A percentile compares a stretch with the other conserved stretches of the same genome.
Evolutionary conservation across 1,140 invertebrate genomes (phyloP).

Genomic region (Calephelis nemesis): DNA sequence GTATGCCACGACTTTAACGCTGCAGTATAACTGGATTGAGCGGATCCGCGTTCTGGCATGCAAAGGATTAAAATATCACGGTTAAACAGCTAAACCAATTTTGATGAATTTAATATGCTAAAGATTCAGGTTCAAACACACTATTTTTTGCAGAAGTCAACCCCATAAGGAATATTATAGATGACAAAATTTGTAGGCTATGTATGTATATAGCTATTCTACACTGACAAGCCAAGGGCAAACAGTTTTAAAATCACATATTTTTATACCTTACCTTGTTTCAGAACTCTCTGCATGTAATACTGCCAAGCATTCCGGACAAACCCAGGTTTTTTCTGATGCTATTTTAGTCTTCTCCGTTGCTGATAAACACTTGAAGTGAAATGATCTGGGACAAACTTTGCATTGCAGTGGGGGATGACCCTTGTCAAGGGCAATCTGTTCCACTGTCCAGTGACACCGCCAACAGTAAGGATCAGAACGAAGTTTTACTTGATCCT

Average conservation of each 20-base stretch:
- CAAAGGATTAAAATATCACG: too few relatives aligned
- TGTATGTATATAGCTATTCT: too few relatives aligned
- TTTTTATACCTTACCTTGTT: slow-evolving; percentile 54
- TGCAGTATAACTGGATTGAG: too few relatives aligned
- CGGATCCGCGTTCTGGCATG: too few relatives aligned
- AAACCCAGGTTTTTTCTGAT: slow-evolving; percentile 86
- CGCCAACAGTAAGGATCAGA: slow-evolving; percentile 93
- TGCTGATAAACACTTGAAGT: slow-evolving; percentile 86
- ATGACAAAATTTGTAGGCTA: too few relatives aligned
- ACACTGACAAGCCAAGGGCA: too few relatives aligned
- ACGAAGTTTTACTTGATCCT: slow-evolving; percentile 46
- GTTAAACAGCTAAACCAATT: too few relatives aligned
- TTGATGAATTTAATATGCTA: too few relatives aligned
- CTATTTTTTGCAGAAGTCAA: too few relatives aligned
- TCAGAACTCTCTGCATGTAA: slow-evolving; percentile 89
- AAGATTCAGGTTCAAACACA: too few relatives aligned
- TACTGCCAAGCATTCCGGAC: slow-evolving; percentile 90
- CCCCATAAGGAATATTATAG: too few relatives aligned
- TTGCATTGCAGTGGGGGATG: slow-evolving; percentile 83
- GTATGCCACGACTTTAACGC: too few relatives aligned
- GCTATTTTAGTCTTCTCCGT: slow-evolving; percentile 72
- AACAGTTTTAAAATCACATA: neutral
- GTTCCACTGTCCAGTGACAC: slow-evolving; percentile 86
- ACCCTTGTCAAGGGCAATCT: slow-evolving; percentile 63
- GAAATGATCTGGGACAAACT: slow-evolving; percentile 92